These are phyloP conservation scores for Tachycineta bicolor DNA, from an alignment of 2,113 vertebrate species.

Conservation along the genomic window DNA sequence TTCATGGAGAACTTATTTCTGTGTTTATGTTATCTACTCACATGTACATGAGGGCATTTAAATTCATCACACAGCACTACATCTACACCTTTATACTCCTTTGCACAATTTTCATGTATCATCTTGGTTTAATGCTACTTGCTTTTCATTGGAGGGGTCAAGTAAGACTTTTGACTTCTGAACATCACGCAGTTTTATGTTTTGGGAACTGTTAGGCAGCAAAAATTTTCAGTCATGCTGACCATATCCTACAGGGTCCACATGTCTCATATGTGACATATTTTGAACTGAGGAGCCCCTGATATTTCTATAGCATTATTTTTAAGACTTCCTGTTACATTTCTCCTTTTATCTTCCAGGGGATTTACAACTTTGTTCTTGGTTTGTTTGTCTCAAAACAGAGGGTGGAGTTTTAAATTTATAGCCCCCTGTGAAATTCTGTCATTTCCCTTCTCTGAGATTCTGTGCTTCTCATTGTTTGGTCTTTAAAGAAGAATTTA, in stretches of 20 bases:
- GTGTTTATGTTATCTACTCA: background rate
- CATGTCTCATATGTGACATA: fast-evolving
- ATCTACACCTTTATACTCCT: background rate
- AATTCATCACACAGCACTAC: background rate
- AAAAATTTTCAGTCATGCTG: background rate
- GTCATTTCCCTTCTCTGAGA: background rate
- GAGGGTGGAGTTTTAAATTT: background rate
- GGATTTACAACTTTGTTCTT: background rate
- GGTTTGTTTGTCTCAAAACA: background rate
- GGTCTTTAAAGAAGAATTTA: background rate
- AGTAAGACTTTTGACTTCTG: background rate
- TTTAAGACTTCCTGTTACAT: background rate
- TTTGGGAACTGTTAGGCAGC: background rate
- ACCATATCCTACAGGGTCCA: background rate
- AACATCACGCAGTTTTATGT: background rate
- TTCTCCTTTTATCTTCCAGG: background rate
- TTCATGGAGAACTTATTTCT: background rate
- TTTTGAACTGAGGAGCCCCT: background rate
- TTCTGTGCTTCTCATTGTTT: background rate
- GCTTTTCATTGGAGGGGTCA: background rate
- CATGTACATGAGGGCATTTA: background rate
- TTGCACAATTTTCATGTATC: background rate
- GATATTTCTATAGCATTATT: background rate
- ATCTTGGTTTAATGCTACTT: background rate
- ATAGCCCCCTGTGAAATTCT: background rate